Evolutionary conservation across 1,140 invertebrate species (phyloP).

Genomic region (Globodera rostochiensis): DNA sequence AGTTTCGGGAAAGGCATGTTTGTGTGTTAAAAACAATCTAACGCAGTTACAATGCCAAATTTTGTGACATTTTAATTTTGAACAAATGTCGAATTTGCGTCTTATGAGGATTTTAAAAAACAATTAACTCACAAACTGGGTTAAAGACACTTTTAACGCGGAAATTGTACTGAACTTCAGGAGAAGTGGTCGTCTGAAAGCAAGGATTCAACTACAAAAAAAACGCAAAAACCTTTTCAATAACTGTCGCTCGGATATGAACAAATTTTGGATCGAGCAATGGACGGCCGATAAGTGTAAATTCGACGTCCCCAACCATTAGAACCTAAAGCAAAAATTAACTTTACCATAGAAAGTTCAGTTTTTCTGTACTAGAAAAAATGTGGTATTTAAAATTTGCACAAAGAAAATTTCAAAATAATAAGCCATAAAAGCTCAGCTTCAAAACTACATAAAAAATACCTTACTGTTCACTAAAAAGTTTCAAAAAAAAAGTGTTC

Average conservation of each 20-base stretch:
- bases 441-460: background rate
- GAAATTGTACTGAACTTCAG: constrained; percentile 49
- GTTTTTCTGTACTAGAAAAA: too few species aligned
- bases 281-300: constrained; percentile 58
- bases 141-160: constrained; percentile 1
- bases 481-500: too few species aligned
- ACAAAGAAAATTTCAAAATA: too few species aligned
- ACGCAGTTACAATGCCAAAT: background rate
- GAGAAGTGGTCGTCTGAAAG: constrained; percentile 44
- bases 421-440: too few species aligned
- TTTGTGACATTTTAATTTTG: too few species aligned
- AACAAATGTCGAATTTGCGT: constrained; percentile 23
- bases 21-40: constrained; percentile 4
- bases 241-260: constrained; percentile 56
- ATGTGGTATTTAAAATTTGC: too few species aligned
- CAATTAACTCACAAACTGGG: constrained; percentile 27
- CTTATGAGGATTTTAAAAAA: background rate
- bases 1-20: background rate
- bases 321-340: constrained; percentile 47
- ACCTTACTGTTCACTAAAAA: background rate
- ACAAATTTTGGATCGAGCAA: constrained; percentile 48
- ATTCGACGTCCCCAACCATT: constrained; percentile 58
- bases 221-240: constrained; percentile 50
- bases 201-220: background rate
- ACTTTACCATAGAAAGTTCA: too few species aligned